phyloP scores from a whole-genome alignment of 2,113 vertebrate species.

The Dendropsophus ebraccatus region DNA sequence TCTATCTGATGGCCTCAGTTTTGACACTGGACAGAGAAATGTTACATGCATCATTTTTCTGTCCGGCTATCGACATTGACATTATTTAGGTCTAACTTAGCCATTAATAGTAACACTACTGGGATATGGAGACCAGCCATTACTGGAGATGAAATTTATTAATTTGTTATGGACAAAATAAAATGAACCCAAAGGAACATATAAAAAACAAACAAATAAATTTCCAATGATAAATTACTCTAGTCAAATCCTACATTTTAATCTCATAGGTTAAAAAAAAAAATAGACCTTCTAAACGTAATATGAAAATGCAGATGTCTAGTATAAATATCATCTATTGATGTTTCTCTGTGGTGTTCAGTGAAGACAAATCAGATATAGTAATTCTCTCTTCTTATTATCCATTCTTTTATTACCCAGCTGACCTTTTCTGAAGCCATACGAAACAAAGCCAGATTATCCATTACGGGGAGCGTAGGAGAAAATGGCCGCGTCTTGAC shows the following conservation, averaged over 20 bases:
- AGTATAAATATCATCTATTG: conserved; percentile 73
- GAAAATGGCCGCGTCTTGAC: conserved; percentile 93
- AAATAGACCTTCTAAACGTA: conserved; percentile 56
- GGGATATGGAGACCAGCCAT: too few species aligned
- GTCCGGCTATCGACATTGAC: neutral
- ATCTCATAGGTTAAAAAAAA: neutral
- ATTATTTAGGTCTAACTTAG: neutral
- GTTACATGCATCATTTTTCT: neutral
- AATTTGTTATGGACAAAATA: neutral
- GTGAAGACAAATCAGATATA: conserved; percentile 61
- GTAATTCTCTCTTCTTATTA: conserved; percentile 68
- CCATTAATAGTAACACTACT: neutral
- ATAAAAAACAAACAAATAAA: neutral
- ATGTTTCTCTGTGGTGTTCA: conserved; percentile 73
- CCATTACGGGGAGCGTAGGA: conserved; percentile 95
- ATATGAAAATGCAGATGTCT: conserved; percentile 94
- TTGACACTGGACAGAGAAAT: neutral
- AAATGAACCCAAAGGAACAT: neutral
- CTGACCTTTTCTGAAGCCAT: conserved; percentile 98
- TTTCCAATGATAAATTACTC: neutral
- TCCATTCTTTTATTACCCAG: conserved; percentile 71
- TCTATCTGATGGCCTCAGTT: neutral
- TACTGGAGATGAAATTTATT: neutral
- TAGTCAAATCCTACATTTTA: conserved; percentile 15
- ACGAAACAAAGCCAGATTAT: conserved; percentile 98